These are phyloP conservation scores for Denticeps clupeoides DNA, from an alignment of 2,797 vertebrate genomes.

Conservation along the genomic window DNA sequence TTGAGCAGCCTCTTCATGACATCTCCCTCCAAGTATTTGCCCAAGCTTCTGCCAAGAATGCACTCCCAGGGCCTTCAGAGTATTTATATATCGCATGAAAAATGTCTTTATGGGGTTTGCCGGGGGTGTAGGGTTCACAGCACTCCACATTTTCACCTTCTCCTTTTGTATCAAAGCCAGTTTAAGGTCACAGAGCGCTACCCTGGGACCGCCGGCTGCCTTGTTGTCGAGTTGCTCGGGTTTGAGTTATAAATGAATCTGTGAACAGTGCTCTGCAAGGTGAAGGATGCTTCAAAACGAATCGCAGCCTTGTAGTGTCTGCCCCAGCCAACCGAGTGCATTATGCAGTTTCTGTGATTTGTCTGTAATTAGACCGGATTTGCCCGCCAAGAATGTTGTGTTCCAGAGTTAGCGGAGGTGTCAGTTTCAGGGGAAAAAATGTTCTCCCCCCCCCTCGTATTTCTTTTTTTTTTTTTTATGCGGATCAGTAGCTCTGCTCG, in stretches of 20 bases:
- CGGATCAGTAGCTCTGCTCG: not conserved
- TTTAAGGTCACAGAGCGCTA: constrained; percentile 4
- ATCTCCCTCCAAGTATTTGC: constrained; percentile 13
- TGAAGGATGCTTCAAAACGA: not conserved
- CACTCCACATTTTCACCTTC: constrained; percentile 8
- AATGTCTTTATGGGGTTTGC: constrained; percentile 11
- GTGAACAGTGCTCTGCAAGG: constrained; percentile 7
- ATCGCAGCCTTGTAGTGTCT: no score
- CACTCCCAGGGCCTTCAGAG: constrained; percentile 10
- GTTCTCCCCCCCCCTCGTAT: not conserved
- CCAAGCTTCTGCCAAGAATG: not conserved
- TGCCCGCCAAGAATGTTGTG: not conserved
- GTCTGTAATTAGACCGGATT: not conserved
- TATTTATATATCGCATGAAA: constrained; percentile 11
- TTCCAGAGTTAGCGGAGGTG: not conserved
- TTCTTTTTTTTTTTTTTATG: not conserved
- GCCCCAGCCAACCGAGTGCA: no score
- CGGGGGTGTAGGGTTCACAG: not conserved
- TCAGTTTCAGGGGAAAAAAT: not conserved
- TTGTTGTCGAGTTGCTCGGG: constrained; percentile 16
- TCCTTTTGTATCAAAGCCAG: constrained; percentile 2
- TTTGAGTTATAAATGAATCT: constrained; percentile 9
- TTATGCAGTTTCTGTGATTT: not conserved
- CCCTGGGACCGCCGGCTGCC: constrained; percentile 3
- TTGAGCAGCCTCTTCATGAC: constrained; percentile 7